Conservation (phyloP, 2,113 vertebrate genomes). For the Megaleporinus macrocephalus region DNA sequence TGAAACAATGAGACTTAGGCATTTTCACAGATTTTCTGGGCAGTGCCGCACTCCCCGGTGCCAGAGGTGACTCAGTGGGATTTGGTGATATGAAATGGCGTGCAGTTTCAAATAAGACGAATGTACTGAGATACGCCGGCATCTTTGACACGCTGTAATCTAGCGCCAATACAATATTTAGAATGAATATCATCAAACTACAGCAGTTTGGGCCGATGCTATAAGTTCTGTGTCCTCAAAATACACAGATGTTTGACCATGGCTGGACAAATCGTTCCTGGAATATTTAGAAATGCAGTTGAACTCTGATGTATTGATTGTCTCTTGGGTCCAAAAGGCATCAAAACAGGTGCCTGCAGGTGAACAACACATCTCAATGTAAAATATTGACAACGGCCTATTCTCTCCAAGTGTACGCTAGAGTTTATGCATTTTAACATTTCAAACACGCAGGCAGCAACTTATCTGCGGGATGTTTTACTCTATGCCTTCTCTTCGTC, state of each 20-base stretch:
- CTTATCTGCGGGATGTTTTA: neutral
- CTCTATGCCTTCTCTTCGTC: neutral
- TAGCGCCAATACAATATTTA: neutral
- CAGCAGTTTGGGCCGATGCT: neutral
- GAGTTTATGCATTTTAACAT: neutral
- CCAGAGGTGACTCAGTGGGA: neutral
- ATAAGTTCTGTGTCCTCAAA: constrained; percentile 5
- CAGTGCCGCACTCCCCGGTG: neutral
- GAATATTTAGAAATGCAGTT: constrained; percentile 61
- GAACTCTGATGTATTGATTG: constrained; percentile 59
- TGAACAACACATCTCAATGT: constrained; percentile 18
- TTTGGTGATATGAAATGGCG: neutral
- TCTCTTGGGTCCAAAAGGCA: constrained; percentile 44
- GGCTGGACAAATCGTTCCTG: constrained; percentile 53
- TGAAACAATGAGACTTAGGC: constrained; percentile 27
- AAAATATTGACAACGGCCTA: neutral
- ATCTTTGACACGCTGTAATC: neutral
- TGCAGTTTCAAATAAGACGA: neutral
- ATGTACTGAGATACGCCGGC: neutral
- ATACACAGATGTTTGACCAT: constrained; percentile 28
- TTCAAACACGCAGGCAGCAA: neutral
- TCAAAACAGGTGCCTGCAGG: constrained; percentile 52
- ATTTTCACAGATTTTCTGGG: constrained; percentile 30
- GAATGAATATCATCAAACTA: neutral
- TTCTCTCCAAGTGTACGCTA: neutral